phyloP scores from a whole-genome alignment of 2,797 vertebrate species.

The Phaenicophaeus curvirostris region DNA sequence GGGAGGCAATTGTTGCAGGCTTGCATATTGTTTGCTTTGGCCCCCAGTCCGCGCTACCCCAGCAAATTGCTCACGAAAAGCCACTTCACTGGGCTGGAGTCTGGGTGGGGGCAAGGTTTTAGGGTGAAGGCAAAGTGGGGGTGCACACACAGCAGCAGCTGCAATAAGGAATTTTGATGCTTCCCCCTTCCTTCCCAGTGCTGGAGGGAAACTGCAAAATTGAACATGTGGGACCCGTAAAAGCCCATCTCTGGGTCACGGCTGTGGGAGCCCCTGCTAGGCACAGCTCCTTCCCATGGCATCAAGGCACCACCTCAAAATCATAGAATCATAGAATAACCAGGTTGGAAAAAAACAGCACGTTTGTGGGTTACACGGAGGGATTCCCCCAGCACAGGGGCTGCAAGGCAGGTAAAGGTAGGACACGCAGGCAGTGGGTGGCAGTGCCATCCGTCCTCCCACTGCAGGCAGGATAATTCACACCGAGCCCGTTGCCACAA shows the following conservation, averaged over 20 bases:
- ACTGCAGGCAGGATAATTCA: fast-evolving
- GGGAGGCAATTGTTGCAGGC: neutral
- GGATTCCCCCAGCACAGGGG: neutral
- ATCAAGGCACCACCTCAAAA: neutral
- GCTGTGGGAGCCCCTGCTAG: neutral
- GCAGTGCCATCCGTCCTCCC: neutral
- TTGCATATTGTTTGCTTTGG: conserved; percentile 39
- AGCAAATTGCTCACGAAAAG: neutral
- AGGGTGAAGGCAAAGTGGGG: neutral
- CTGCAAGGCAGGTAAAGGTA: too few species aligned
- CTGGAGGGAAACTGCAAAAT: neutral
- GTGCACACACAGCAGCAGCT: neutral
- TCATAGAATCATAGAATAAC: too few species aligned
- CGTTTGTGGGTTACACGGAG: fast-evolving
- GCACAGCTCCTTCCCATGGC: neutral
- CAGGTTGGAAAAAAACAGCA: too few species aligned
- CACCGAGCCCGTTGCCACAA: neutral
- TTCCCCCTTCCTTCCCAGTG: conserved; percentile 16
- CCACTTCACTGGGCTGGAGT: neutral
- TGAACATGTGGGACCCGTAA: conserved; percentile 59
- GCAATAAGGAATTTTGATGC: conserved; percentile 31
- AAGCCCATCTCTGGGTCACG: neutral
- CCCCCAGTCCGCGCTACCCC: neutral
- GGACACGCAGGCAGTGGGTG: neutral
- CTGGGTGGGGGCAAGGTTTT: neutral